Percentiles rank a stretch among this genome's conserved stretches.
Conservation (phyloP, 2,113 vertebrate species). For the Larimichthys crocea region DNA sequence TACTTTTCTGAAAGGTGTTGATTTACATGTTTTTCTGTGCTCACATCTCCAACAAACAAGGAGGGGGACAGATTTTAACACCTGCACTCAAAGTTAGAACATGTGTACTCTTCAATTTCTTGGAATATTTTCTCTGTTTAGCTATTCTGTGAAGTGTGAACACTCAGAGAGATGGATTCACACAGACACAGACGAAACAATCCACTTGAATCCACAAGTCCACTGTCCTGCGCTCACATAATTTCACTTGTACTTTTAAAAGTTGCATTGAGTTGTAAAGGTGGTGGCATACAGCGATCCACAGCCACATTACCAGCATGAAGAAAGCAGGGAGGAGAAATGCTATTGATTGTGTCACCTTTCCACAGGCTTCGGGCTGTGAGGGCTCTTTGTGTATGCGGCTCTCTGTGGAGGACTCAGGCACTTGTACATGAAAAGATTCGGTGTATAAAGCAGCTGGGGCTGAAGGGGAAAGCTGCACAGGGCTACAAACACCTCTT, state of each 20-base stretch:
- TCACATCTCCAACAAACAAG: constrained; percentile 25
- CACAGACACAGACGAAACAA: constrained; percentile 43
- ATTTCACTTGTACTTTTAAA: constrained; percentile 46
- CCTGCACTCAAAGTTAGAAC: neutral
- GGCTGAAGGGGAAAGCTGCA: constrained; percentile 56
- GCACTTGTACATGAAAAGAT: constrained; percentile 74
- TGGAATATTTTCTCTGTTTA: constrained; percentile 29
- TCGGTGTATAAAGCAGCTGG: constrained; percentile 68
- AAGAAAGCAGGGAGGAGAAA: constrained; percentile 46
- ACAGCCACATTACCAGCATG: constrained; percentile 47
- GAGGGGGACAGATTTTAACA: neutral
- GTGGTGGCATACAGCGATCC: constrained; percentile 40
- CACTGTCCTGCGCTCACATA: constrained; percentile 36
- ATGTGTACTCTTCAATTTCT: constrained; percentile 13
- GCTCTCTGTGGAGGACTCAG: constrained; percentile 67
- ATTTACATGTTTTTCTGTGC: constrained; percentile 12
- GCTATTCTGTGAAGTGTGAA: constrained; percentile 33
- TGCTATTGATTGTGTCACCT: constrained; percentile 80
- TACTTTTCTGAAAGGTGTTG: neutral
- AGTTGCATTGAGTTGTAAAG: constrained; percentile 48
- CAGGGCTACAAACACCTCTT: constrained; percentile 58
- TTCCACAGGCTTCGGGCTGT: constrained; percentile 65
- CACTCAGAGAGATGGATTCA: constrained; percentile 39
- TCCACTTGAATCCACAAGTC: constrained; percentile 20
- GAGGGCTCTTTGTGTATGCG: constrained; percentile 74